Base-by-base conservation (phyloP, 64 coral and sea anemone species). In the Cladopsammia gracilis region DNA sequence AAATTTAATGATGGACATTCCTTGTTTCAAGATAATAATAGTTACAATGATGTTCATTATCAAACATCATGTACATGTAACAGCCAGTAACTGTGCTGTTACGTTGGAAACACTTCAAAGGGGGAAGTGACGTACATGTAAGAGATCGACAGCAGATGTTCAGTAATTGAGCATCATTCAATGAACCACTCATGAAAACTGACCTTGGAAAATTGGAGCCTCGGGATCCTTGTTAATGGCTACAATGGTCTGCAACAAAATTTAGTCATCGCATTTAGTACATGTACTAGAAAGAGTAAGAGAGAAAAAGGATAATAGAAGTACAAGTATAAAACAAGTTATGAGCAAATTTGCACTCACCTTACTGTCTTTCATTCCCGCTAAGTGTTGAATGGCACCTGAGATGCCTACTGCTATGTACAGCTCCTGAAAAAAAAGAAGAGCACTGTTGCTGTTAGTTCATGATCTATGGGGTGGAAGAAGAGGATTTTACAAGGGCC, bases 281-380 rank as follows among this genome's bases (percentile, higher is more conserved):
- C 12, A 4, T 23, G 45, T 7, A 20, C 44, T 52, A 43, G 58
- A 3, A 10, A 59, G 45, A 4, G 5, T 7, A 48, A 44, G 48
- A 26, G 8, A 18, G 13, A 75, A 10, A 9, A 7, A 23, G 10
- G 0, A 25, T 45, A 34, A 1, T 4, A 54, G n/a, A n/a, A n/a
- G n/a, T 34, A 2, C 2, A 34, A 34, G 34, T 34, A 34, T 65
- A 20, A 65, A 65, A 65, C 15, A n/a, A 49, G 47, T 2, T 14
- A 80, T 6, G 7, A 47, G 34, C 59, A 52, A 52, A 42, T 0
- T 58, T 10, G 3, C 25, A 14, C 73, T 20, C 77, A 99, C 98
- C 94, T 99, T 99, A 58, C 98, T 99, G 87, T 99, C 98, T 34
- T 99, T 99, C 98, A 99, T 99, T 42, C 98, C 98, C 53, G 98